Base-by-base conservation (phyloP, 2,797 vertebrate genomes). In the Clarias pachynema region DNA sequence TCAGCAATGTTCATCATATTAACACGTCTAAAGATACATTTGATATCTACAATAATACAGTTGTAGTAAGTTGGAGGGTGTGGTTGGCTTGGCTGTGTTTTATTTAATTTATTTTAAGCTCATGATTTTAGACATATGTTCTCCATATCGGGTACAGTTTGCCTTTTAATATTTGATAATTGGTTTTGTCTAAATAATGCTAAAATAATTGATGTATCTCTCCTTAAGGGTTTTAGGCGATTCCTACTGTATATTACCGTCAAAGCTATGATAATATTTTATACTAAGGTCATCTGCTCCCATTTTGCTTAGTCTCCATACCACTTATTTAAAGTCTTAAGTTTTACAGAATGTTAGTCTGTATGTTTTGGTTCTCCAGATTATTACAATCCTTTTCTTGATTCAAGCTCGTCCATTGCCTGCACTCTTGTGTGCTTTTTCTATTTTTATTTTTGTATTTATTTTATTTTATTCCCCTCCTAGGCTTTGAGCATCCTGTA, bases 301-400 rank as follows among this genome's bases (percentile, higher is more conserved):
- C 24, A 79, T 63, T 79, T 26, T 44, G 59, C 77, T 63, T 29
- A 44, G 59, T 3, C 34, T 79, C 12, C 7, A 18, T 18, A 26
- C 3, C 24, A 3, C 15, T 79, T n/a, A n/a, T 74, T 65, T 87
- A 6, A 37, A 37, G 22, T 79, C 22, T 62, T 82, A 80, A 31
- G 44, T 81, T 83, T 86, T 60, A 18, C 65, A 84, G 79, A 88
- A 86, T 90, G 69, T 84, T 90, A 94, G 89, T 96, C 82, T 85
- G 68, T 77, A 60, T 59, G 94, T 91, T 93, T 92, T 92, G 90
- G 82, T 93, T 91, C 89, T 92, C 89, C 92, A 96, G 94, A 96
- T 96, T 90, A 90, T 94, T 95, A 92, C 93, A 95, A 92, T 93
- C 94, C 92, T 49, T 94, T 95, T 94, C 92, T 93, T 94, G 91